These are phyloP conservation scores for Ataeniobius toweri DNA, from an alignment of 2,797 vertebrate genomes.

Conservation along the genomic window DNA sequence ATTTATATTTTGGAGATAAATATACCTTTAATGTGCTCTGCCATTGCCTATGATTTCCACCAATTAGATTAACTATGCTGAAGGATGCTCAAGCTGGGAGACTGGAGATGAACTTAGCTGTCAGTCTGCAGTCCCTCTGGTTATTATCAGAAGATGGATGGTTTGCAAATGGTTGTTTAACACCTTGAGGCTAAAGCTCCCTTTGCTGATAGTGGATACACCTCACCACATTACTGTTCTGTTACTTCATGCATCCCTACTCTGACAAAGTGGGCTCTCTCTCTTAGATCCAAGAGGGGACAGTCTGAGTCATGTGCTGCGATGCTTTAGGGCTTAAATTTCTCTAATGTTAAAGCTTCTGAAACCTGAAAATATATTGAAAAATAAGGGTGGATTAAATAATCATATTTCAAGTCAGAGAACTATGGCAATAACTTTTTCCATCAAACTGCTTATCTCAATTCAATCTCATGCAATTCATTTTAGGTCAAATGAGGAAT, in stretches of 20 bases:
- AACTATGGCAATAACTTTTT: neutral
- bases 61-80: constrained; percentile 48
- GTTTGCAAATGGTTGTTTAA: constrained; percentile 16
- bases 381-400: neutral
- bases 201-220: constrained; percentile 22
- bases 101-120: constrained; percentile 26
- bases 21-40: constrained; percentile 53
- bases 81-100: constrained; percentile 36
- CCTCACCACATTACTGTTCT: constrained; percentile 18
- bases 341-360: neutral
- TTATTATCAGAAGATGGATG: constrained; percentile 49
- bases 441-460: neutral
- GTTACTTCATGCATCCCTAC: constrained; percentile 31
- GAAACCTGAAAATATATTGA: neutral
- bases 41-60: constrained; percentile 30
- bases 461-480: neutral
- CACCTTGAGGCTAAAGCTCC: constrained; percentile 20
- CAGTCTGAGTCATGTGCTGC: neutral
- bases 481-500: no score
- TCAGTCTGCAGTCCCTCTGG: constrained; percentile 21
- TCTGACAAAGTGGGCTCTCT: neutral
- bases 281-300: constrained; percentile 8
- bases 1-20: constrained; percentile 56
- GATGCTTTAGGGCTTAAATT: neutral
- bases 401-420: neutral